phyloP scores from a whole-genome alignment of 2,113 vertebrate species.

The Ammodytes dubius region DNA sequence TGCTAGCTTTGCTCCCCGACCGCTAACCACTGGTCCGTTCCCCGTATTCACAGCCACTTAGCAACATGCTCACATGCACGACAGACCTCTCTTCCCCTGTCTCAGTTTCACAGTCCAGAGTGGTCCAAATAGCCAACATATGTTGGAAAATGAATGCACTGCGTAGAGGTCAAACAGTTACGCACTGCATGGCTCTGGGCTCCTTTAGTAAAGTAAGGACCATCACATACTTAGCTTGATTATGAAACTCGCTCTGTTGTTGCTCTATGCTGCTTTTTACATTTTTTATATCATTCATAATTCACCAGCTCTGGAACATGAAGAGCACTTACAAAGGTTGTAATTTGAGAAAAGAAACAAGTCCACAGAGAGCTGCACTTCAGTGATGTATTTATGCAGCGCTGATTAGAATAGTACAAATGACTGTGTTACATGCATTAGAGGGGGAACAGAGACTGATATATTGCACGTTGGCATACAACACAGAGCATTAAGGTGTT shows the following conservation, averaged over 20 bases:
- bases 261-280: constrained; percentile 60
- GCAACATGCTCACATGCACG: constrained; percentile 73
- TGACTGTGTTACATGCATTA: constrained; percentile 69
- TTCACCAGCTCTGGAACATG: constrained; percentile 71
- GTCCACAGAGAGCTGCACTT: constrained; percentile 38
- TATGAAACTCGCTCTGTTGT: constrained; percentile 64
- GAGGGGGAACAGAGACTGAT: constrained; percentile 70
- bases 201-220: constrained; percentile 75
- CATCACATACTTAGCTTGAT: constrained; percentile 69
- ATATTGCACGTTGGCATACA: constrained; percentile 62
- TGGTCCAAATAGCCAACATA: constrained; percentile 83
- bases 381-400: constrained; percentile 72
- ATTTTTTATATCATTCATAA: constrained; percentile 80
- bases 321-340: constrained; percentile 64
- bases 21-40: constrained; percentile 64
- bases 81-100: constrained; percentile 72
- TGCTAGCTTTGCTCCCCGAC: constrained; percentile 64
- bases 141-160: constrained; percentile 81
- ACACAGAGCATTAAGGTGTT: constrained; percentile 47
- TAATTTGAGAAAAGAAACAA: constrained; percentile 70
- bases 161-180: constrained; percentile 74
- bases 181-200: constrained; percentile 59
- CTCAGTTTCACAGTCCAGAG: constrained; percentile 78
- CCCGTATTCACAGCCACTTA: constrained; percentile 76
- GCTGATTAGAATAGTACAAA: constrained; percentile 78